Evolutionary conservation across 2,888 invertebrate genomes (phyloP).

Genomic region (Cenopis cana): DNA sequence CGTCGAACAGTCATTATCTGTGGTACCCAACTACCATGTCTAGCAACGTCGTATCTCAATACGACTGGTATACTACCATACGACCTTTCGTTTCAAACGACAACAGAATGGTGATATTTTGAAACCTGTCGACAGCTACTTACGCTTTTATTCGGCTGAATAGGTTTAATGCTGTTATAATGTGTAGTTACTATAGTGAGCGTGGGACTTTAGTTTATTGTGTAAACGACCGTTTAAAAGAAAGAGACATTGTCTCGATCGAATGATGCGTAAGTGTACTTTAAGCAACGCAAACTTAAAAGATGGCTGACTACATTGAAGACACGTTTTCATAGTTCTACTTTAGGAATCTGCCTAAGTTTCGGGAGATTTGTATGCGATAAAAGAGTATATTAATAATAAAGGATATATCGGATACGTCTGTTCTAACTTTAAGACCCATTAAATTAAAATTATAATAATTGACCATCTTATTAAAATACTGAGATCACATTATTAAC

Average conservation of each 20-base stretch:
- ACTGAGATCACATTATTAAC: not conserved
- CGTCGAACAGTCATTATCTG: not conserved
- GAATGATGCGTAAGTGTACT: not conserved
- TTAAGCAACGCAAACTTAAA: too few relatives aligned
- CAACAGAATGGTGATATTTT: not conserved
- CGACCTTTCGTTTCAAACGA: not conserved
- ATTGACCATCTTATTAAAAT: not conserved
- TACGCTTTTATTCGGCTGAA: not conserved
- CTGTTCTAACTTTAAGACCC: too few relatives aligned
- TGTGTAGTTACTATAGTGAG: slow-evolving; percentile 27
- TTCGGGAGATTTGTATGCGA: not conserved
- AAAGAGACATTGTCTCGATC: not conserved
- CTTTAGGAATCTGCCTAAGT: too few relatives aligned
- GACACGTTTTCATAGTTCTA: too few relatives aligned
- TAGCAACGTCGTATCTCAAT: slow-evolving; percentile 1
- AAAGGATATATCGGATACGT: too few relatives aligned
- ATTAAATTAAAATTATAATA: not conserved
- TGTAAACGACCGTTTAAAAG: slow-evolving; percentile 23
- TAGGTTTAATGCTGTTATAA: slow-evolving; percentile 21
- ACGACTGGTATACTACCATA: not conserved
- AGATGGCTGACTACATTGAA: too few relatives aligned
- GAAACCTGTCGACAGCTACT: not conserved
- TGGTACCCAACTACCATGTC: not conserved
- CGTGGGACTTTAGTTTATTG: slow-evolving; percentile 24
- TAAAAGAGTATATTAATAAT: not conserved